Conservation (phyloP, 2,113 vertebrate genomes). For the Megaptera novaeangliae region DNA sequence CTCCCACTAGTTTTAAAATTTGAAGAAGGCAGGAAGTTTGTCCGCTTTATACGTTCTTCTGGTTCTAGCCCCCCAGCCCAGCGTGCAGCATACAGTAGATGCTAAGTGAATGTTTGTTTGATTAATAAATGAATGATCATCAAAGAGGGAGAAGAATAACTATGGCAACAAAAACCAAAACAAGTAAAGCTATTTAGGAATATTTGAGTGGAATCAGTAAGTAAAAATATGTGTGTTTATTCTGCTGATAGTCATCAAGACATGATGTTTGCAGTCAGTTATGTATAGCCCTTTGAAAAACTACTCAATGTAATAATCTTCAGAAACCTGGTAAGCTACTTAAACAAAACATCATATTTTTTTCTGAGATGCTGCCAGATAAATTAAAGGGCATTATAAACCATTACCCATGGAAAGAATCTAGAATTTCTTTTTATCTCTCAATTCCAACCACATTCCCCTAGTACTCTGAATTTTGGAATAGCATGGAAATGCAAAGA, state of each 20-base stretch:
- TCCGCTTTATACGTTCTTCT: neutral
- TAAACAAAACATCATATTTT: neutral
- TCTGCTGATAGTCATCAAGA: neutral
- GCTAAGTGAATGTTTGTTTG: neutral
- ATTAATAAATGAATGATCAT: neutral
- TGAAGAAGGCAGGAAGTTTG: neutral
- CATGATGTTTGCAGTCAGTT: neutral
- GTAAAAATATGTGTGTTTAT: neutral
- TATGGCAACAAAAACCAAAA: neutral
- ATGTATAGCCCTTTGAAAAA: constrained; percentile 9
- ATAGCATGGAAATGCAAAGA: neutral
- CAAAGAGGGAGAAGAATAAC: neutral
- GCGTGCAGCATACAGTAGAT: neutral
- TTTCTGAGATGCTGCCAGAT: neutral
- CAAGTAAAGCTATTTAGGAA: neutral
- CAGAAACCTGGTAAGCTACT: neutral
- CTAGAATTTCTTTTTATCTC: neutral
- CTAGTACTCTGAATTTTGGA: neutral
- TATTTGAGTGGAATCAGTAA: neutral
- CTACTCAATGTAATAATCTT: neutral
- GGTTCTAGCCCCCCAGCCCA: neutral
- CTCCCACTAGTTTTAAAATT: neutral
- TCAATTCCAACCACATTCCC: neutral
- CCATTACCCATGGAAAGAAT: neutral
- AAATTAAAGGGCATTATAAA: neutral